phyloP scores from a whole-genome alignment of 2,113 vertebrate species.

The Paralichthys olivaceus region DNA sequence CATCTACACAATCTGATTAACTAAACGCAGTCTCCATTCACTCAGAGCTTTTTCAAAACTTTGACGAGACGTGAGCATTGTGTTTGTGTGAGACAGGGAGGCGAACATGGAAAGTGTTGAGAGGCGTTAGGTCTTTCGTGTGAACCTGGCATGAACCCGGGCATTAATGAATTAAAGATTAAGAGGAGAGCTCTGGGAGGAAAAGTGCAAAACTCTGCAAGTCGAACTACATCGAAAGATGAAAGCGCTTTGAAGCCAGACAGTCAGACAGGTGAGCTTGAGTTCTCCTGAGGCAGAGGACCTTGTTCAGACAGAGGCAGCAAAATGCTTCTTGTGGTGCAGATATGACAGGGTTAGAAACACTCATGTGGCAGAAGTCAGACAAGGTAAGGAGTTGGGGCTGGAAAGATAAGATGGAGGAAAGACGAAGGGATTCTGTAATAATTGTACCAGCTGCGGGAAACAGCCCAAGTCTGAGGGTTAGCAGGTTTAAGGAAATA shows the following conservation, averaged over 20 bases:
- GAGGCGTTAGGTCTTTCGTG: slow-evolving; percentile 38
- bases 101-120: slow-evolving; percentile 14
- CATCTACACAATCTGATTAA: slow-evolving; percentile 8
- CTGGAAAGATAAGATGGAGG: neutral
- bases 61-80: slow-evolving; percentile 21
- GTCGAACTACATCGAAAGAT: slow-evolving; percentile 65
- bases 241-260: slow-evolving; percentile 63
- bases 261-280: slow-evolving; percentile 62
- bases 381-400: neutral
- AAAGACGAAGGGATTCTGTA: neutral
- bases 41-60: slow-evolving; percentile 10
- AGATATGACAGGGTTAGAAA: slow-evolving; percentile 3
- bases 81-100: slow-evolving; percentile 9
- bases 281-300: slow-evolving; percentile 31
- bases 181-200: slow-evolving; percentile 59
- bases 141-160: slow-evolving; percentile 72
- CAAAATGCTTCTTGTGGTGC: slow-evolving; percentile 11
- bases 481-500: neutral
- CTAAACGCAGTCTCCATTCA: slow-evolving; percentile 16
- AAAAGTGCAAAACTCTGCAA: slow-evolving; percentile 61
- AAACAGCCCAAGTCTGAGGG: neutral
- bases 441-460: neutral
- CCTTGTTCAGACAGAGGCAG: slow-evolving; percentile 25
- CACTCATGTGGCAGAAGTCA: neutral
- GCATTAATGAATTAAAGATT: slow-evolving; percentile 79